Percentiles rank a stretch among this genome's conserved stretches.
Evolutionary conservation across 1,140 invertebrate genomes (phyloP).

Genomic region (Zaprionus davidi): DNA sequence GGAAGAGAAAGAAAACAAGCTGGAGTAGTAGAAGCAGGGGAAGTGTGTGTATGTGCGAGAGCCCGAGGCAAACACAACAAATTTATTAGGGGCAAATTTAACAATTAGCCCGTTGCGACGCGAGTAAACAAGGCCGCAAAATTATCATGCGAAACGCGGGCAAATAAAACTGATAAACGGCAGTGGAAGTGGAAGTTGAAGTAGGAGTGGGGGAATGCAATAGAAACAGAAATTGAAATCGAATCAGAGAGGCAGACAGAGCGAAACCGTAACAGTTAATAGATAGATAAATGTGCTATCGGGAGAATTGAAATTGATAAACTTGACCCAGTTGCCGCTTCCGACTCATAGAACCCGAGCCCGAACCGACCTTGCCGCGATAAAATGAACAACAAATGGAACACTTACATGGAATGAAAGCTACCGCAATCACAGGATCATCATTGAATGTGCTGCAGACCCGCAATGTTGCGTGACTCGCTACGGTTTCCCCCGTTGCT

Average conservation of each 20-base stretch:
- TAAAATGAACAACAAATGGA: background rate
- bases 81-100: constrained; percentile 21
- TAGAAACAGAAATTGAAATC: constrained; percentile 25
- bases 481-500: background rate
- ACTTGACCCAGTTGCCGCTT: constrained; percentile 68
- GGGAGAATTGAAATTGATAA: constrained; percentile 48
- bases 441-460: constrained; percentile 22
- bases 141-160: constrained; percentile 50
- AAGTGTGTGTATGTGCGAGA: background rate
- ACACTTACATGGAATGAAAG: constrained; percentile 26
- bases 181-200: constrained; percentile 15
- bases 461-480: constrained; percentile 45
- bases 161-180: constrained; percentile 49
- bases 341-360: background rate
- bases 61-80: constrained; percentile 4
- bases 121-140: constrained; percentile 63
- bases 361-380: constrained; percentile 37
- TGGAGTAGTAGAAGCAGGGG: background rate
- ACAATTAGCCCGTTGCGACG: constrained; percentile 45
- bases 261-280: constrained; percentile 32
- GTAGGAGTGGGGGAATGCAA: constrained; percentile 5
- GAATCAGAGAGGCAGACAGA: constrained; percentile 28
- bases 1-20: constrained; percentile 1
- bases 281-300: constrained; percentile 65
- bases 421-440: constrained; percentile 41